phyloP scores from a whole-genome alignment of 92 coral and sea anemone species.

The Bergia puertoricense region DNA sequence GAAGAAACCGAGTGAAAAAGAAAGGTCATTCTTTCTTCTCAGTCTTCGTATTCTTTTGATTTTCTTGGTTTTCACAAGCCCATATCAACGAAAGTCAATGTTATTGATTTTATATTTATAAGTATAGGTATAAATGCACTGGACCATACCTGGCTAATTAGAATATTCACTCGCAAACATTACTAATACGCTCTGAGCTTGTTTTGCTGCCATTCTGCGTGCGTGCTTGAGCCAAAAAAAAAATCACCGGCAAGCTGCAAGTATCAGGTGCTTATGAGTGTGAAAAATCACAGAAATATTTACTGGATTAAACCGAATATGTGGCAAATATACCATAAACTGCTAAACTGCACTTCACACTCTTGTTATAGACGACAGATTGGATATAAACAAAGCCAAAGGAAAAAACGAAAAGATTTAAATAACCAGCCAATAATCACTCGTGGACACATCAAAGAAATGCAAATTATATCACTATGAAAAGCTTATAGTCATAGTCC shows the following conservation, averaged over 20 bases:
- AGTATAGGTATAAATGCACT: background rate
- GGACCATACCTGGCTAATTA: background rate
- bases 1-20: background rate
- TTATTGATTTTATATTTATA: background rate
- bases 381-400: background rate
- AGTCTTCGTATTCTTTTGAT: background rate
- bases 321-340: background rate
- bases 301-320: background rate
- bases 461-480: constrained; percentile 18
- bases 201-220: background rate
- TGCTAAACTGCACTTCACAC: background rate
- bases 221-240: background rate
- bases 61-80: background rate
- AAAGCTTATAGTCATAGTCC: background rate
- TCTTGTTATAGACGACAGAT: background rate
- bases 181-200: background rate
- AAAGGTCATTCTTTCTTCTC: background rate
- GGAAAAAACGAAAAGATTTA: background rate
- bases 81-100: background rate
- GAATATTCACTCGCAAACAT: background rate
- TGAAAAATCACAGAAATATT: background rate
- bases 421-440: background rate
- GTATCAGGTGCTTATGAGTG: background rate
- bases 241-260: background rate
- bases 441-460: background rate